phyloP scores from a whole-genome alignment of 2,888 invertebrate genomes.

The Cataglyphis rosenhaueri region DNA sequence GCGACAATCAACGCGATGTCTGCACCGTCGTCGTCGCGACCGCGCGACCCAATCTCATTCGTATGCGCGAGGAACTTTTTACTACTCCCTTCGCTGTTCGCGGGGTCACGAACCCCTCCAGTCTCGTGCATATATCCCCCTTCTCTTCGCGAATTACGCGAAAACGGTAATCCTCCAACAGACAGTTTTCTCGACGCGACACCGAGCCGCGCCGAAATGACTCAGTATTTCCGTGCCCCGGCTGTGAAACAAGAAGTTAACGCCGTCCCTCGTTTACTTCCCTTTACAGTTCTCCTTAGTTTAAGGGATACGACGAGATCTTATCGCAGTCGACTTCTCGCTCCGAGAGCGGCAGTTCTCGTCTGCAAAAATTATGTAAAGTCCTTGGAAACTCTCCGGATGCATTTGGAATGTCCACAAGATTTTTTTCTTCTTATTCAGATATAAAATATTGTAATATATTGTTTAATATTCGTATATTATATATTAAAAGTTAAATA shows the following conservation, averaged over 20 bases:
- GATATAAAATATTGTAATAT: background rate
- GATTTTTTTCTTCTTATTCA: background rate
- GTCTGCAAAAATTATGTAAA: conserved; percentile 29
- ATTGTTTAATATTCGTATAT: background rate
- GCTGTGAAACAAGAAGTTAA: conserved; percentile 65
- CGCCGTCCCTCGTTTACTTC: conserved; percentile 69
- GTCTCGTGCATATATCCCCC: conserved; percentile 41
- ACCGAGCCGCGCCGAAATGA: conserved; percentile 61
- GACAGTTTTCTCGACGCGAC: conserved; percentile 69
- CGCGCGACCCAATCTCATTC: conserved; percentile 69
- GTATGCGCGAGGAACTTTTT: conserved; percentile 61
- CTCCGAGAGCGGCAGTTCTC: background rate
- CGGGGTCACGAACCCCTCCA: conserved; percentile 62
- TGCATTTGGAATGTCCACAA: background rate
- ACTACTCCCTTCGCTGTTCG: conserved; percentile 32
- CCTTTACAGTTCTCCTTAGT: conserved; percentile 66
- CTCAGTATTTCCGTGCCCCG: conserved; percentile 66
- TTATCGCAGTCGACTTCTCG: conserved; percentile 32
- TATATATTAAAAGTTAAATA: background rate
- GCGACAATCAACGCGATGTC: conserved; percentile 30
- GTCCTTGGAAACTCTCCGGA: background rate
- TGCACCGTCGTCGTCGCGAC: conserved; percentile 16
- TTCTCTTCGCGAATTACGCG: conserved; percentile 65
- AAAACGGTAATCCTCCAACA: conserved; percentile 65
- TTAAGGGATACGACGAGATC: conserved; percentile 33